Conservation (phyloP, 1,140 invertebrate species). For the Argopecten irradians region DNA sequence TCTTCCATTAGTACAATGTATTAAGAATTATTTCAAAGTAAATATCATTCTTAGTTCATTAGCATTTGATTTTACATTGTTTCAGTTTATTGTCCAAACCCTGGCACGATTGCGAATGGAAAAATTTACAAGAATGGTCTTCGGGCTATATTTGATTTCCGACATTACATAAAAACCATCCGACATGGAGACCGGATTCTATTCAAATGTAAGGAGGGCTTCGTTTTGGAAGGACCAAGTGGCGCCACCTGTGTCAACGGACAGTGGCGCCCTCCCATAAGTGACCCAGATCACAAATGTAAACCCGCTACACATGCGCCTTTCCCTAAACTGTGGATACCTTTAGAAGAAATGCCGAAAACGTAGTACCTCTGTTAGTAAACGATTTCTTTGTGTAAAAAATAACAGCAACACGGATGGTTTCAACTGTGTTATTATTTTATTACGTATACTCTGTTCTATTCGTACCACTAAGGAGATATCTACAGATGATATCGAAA, state of each 20-base stretch:
- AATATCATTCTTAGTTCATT: no score
- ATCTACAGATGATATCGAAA: no score
- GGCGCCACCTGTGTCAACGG: conserved; percentile 95
- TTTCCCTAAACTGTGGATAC: conserved; percentile 60
- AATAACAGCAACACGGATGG: background rate
- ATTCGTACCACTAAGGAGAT: no score
- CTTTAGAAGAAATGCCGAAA: conserved; percentile 54
- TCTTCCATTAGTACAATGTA: no score
- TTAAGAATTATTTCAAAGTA: no score
- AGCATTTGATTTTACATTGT: no score
- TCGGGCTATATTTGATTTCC: conserved; percentile 60
- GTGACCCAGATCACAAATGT: conserved; percentile 51
- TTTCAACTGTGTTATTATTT: no score
- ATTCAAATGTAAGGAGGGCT: conserved; percentile 95
- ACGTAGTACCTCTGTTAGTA: background rate
- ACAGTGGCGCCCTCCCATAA: conserved; percentile 85
- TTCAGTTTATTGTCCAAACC: conserved; percentile 67
- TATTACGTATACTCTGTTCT: no score
- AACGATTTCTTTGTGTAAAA: background rate
- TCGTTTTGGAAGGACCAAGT: conserved; percentile 88
- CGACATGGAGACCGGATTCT: conserved; percentile 83
- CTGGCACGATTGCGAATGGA: conserved; percentile 65
- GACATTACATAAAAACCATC: conserved; percentile 64
- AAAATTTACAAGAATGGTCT: conserved; percentile 61
- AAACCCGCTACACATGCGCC: conserved; percentile 54